Conservation (phyloP, 2,113 vertebrate genomes). For the Craseonycteris thonglongyai region DNA sequence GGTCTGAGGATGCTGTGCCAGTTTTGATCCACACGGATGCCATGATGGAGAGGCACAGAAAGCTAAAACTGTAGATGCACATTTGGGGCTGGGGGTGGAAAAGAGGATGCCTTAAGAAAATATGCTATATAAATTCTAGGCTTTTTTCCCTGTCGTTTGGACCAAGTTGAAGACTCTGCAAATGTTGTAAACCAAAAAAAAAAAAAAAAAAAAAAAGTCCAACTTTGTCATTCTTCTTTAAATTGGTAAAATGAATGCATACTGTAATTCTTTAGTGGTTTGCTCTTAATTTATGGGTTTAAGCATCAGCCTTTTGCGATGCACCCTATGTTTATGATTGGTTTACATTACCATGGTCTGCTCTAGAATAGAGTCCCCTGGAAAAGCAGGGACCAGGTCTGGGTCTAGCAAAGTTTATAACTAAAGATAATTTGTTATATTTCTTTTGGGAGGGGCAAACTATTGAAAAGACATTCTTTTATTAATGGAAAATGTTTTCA, state of each 20-base stretch:
- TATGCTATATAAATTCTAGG: slow-evolving; percentile 34
- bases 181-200: slow-evolving; percentile 50
- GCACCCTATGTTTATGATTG: background rate
- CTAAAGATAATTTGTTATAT: background rate
- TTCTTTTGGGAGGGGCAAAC: background rate
- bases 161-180: slow-evolving; percentile 45
- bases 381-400: background rate
- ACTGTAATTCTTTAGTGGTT: background rate
- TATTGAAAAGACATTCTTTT: background rate
- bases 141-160: slow-evolving; percentile 40
- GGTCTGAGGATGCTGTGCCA: background rate
- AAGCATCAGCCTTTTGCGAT: background rate
- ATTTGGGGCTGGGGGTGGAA: slow-evolving; percentile 61
- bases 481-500: background rate
- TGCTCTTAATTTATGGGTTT: slow-evolving; percentile 14
- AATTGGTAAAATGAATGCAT: slow-evolving; percentile 31
- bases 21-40: background rate
- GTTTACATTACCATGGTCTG: background rate
- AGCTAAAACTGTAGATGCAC: slow-evolving; percentile 55
- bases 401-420: background rate
- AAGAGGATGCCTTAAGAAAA: slow-evolving; percentile 39
- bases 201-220: slow-evolving; percentile 16
- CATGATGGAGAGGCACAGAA: background rate
- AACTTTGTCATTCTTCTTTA: slow-evolving; percentile 32
- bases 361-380: background rate